Base-by-base conservation (phyloP, 2,113 vertebrate genomes). In the Seriola rivoliana region DNA sequence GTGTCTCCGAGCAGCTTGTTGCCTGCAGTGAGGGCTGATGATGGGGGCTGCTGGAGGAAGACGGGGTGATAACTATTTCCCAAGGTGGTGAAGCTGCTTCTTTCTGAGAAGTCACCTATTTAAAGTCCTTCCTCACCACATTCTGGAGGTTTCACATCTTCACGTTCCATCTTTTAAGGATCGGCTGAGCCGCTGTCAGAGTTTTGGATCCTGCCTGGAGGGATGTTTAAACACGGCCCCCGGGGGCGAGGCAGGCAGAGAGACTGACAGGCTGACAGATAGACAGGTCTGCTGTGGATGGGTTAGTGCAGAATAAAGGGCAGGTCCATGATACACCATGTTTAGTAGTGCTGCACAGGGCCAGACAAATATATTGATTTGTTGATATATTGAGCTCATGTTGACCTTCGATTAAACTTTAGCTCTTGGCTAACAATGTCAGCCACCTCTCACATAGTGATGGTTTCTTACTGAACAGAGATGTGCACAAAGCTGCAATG, bases 181-280 rank as follows among this genome's bases (percentile, higher is more conserved):
- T 54, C 19, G 29, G 68, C 71, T 83, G 81, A 79, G 88, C 9
- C 75, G 34, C 80, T 64, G 76, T 85, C 80, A 86, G 71, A 79
- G 70, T 79, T 65, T 72, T 62, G 78, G 79, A 78, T 91, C 58
- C 64, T 70, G 88, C 83, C 90, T 82, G 78, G 71, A 88, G 88
- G 85, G 85, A 85, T 80, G 76, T 83, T 85, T 88, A 81, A 71
- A 67, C 82, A 68, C 60, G 52, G 84, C 82, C 85, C 78, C 71
- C 8, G 3, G 29, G 55, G 64, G 85, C 29, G 59, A 74, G 6
- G 71, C 55, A 68, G 66, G 29, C 46, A 57, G 16, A 46, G 44
- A 89, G 57, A 89, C 87, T 89, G 84, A 88, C 85, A 71, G 73
- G 58, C 64, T 86, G 86, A 89, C 82, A 85, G 74, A 75, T 60